phyloP scores from a whole-genome alignment of 2,888 invertebrate species.

The Laothoe populi region DNA sequence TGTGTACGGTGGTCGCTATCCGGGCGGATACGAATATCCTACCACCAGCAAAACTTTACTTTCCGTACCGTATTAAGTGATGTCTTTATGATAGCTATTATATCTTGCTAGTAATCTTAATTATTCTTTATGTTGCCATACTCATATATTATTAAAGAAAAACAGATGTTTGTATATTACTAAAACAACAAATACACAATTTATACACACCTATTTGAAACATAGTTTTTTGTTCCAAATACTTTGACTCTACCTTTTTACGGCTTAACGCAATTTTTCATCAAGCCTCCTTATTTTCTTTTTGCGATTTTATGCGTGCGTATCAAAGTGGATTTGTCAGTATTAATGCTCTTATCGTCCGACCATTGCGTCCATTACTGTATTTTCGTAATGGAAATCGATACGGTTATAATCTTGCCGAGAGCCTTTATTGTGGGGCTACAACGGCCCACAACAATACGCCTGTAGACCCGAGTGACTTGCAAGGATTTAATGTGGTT shows the following conservation, averaged over 20 bases:
- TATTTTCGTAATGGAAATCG: conserved; percentile 70
- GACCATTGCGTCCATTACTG: conserved; percentile 56
- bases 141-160: too few species aligned
- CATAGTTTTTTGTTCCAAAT: neutral
- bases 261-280: neutral
- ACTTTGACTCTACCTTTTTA: neutral
- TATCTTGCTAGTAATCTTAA: too few species aligned
- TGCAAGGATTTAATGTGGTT: conserved; percentile 32
- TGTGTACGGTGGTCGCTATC: too few species aligned
- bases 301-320: conserved; percentile 26
- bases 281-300: conserved; percentile 32
- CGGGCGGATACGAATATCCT: too few species aligned
- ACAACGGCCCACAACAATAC: conserved; percentile 41
- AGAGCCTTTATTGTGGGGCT: conserved; percentile 50
- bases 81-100: too few species aligned
- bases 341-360: conserved; percentile 50
- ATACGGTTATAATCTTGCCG: conserved; percentile 60
- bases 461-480: conserved; percentile 30
- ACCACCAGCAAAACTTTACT: too few species aligned
- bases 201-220: neutral
- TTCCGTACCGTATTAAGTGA: too few species aligned
- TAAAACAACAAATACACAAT: neutral
- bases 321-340: conserved; percentile 42
- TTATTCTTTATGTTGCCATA: too few species aligned
- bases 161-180: too few species aligned